Evolutionary conservation across 2,113 vertebrate species (phyloP).

Genomic region (Illadopsis cleaveri): DNA sequence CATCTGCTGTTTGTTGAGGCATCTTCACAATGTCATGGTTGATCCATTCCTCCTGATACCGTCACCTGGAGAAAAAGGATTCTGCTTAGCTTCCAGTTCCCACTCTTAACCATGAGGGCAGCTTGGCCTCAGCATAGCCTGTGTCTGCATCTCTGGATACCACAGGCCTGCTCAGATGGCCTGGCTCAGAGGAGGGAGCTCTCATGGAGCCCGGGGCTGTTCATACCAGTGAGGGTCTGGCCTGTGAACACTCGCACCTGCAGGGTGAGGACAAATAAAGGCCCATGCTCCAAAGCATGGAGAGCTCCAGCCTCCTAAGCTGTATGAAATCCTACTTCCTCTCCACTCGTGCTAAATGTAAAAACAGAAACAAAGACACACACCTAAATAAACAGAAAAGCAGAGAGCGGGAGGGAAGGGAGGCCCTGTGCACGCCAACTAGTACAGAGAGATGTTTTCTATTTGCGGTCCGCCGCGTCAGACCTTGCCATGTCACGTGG

Average conservation of each 20-base stretch:
- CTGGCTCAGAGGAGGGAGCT: neutral
- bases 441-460: slow-evolving; percentile 60
- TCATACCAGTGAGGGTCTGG: neutral
- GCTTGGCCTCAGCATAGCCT: neutral
- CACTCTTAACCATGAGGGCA: neutral
- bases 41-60: neutral
- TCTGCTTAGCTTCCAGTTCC: neutral
- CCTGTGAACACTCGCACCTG: neutral
- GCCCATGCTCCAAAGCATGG: neutral
- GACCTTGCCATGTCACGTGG: neutral
- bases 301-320: slow-evolving; percentile 33
- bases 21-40: neutral
- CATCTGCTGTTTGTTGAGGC: neutral
- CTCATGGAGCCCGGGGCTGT: neutral
- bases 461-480: slow-evolving; percentile 1
- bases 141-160: neutral
- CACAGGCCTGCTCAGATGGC: neutral
- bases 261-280: neutral
- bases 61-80: neutral
- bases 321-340: slow-evolving; percentile 65
- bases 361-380: slow-evolving; percentile 69
- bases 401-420: slow-evolving; percentile 34
- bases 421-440: slow-evolving; percentile 34
- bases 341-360: slow-evolving; percentile 58
- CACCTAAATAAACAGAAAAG: slow-evolving; percentile 67